These are phyloP conservation scores for Teleogryllus occipitalis DNA, from an alignment of 1,140 invertebrate genomes.

Conservation along the genomic window DNA sequence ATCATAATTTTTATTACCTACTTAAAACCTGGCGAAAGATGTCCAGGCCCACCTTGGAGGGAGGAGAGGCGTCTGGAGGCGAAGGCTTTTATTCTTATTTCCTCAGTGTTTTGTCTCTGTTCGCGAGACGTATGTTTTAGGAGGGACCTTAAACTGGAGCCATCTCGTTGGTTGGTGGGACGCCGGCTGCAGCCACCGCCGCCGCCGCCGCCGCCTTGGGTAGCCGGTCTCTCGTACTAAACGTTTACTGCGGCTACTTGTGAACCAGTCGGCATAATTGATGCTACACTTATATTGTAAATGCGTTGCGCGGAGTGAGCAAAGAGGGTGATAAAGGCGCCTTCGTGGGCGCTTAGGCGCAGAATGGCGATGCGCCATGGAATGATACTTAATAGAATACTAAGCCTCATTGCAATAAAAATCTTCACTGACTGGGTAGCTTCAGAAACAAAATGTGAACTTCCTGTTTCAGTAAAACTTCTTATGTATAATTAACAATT, in stretches of 20 bases:
- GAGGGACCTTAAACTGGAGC: neutral
- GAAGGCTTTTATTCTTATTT: neutral
- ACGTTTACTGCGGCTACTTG: neutral
- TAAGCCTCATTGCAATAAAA: too few relatives aligned
- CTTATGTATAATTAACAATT: too few relatives aligned
- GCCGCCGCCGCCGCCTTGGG: neutral
- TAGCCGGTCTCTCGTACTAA: neutral
- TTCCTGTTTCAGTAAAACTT: too few relatives aligned
- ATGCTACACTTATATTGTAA: neutral
- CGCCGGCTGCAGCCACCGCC: neutral
- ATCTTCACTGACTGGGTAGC: too few relatives aligned
- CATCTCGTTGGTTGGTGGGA: neutral
- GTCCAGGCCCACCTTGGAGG: neutral
- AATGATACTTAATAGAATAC: too few relatives aligned
- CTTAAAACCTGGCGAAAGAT: neutral
- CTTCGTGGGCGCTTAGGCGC: too few relatives aligned
- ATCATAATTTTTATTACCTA: conserved; percentile 6
- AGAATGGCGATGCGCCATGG: too few relatives aligned
- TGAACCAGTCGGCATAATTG: neutral
- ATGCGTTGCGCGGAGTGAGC: neutral
- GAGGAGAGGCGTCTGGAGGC: too few relatives aligned
- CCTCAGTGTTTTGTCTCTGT: neutral
- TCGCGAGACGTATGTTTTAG: neutral
- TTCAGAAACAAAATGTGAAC: too few relatives aligned
- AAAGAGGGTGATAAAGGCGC: neutral